A percentile compares a stretch with the other conserved stretches of the same genome.
phyloP scores from a whole-genome alignment of 2,797 vertebrate species.

The Coilia nasus region DNA sequence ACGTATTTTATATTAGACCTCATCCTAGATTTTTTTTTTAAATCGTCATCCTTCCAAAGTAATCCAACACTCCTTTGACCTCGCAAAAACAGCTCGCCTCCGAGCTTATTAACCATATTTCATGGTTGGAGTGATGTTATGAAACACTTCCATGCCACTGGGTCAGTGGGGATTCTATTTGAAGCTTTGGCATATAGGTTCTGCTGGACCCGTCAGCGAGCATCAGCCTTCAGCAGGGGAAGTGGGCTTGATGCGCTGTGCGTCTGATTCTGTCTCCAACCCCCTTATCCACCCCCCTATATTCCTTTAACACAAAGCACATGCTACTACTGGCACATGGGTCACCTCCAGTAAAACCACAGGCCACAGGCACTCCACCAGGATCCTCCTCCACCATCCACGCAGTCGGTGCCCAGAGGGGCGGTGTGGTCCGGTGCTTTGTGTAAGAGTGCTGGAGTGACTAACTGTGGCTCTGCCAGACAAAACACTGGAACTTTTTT shows the following conservation, averaged over 20 bases:
- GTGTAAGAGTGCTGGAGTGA: neutral
- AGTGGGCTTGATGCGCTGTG: constrained; percentile 34
- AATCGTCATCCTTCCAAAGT: neutral
- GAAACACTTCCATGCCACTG: constrained; percentile 21
- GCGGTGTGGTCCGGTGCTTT: neutral
- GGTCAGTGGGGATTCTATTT: neutral
- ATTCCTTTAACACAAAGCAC: constrained; percentile 37
- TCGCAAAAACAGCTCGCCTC: constrained; percentile 1
- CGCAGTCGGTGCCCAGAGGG: neutral
- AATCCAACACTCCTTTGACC: neutral
- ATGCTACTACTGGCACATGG: constrained; percentile 36
- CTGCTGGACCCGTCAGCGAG: constrained; percentile 35
- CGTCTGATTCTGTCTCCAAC: constrained; percentile 15
- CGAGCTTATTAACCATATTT: constrained; percentile 13
- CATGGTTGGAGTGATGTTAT: constrained; percentile 30
- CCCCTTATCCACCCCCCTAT: neutral
- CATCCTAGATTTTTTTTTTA: neutral
- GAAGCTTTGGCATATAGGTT: constrained; percentile 36
- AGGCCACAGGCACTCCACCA: neutral
- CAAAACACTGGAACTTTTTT: neutral
- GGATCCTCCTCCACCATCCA: neutral
- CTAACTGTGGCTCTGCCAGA: constrained; percentile 5
- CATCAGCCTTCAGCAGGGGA: constrained; percentile 24
- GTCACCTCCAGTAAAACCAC: constrained; percentile 18
- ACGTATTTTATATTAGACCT: neutral